Evolutionary conservation across 2,797 vertebrate species (phyloP).

Genomic region (Psittacula derbiana): DNA sequence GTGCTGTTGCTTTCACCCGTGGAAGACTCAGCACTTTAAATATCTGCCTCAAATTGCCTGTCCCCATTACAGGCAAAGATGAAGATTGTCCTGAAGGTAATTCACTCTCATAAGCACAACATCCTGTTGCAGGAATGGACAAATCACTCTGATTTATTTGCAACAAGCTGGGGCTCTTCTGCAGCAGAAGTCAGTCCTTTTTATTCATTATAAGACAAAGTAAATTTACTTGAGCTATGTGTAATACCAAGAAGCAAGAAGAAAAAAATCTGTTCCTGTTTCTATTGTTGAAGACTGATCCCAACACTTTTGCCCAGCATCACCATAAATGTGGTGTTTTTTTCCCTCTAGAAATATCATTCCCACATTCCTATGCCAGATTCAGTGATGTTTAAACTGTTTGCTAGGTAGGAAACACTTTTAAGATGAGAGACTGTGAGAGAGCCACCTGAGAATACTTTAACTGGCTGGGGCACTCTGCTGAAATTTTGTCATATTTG

Average conservation of each 20-base stretch:
- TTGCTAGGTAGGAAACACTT: not conserved
- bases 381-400: not conserved
- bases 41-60: not conserved
- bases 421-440: not conserved
- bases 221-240: not conserved
- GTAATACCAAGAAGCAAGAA: not conserved
- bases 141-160: not conserved
- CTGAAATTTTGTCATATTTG: not conserved
- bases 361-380: not conserved
- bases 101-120: not conserved
- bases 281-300: not conserved
- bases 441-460: not conserved
- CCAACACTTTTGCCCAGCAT: not conserved
- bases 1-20: not conserved
- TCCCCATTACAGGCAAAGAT: not conserved
- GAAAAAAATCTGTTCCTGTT: not conserved
- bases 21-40: not conserved
- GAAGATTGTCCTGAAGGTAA: not conserved
- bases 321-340: fast-evolving
- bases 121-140: not conserved
- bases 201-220: not conserved
- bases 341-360: not conserved
- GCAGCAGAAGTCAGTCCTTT: not conserved
- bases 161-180: not conserved
- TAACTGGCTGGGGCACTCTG: not conserved